Base-by-base conservation (phyloP, 2,888 invertebrate genomes). In the Drymonia ruficornis region DNA sequence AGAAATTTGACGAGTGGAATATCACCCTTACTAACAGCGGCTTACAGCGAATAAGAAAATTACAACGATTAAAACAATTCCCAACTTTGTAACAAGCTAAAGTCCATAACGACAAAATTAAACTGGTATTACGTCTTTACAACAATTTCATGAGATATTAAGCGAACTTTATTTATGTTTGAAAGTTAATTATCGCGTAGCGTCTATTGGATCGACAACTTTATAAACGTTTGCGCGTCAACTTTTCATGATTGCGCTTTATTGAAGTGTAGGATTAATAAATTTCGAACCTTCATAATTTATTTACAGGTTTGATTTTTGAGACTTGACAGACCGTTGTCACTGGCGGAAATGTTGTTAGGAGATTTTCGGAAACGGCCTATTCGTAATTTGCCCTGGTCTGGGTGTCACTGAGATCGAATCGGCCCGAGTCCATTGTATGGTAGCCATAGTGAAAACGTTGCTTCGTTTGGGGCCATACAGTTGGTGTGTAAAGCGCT, bases 101-200 rank as follows among this genome's bases (percentile, higher is more conserved):
- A 47, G 34, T 34, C 34, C 47, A 18, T 28, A 47, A 34, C 16
- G 45, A 28, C 34, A 34, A 47, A 34, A 47, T 47, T 34, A 47
- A 31, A 47, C 34, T 18, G 16, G 31, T 18, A 34, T 47, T 47
- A 47, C 34, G 34, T 34, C 34, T 47, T 46, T 29, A 29, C 47
- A 47, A 47, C 47, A 34, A 47, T 31, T 34, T 34, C 34, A 1
- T 23, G 11, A 16, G 47, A 34, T 34, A 47, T 47, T 34, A 34
- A 47, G 15, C 18, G 12, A 47, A 47, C 16, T 28, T 47, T 47
- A 47, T 34, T 47, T 13, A 47, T 34, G 15, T 45, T 45, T 9
- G 13, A 43, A 43, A 43, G 43, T 43, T 43, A 43, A 19, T 43
- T 46, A 46, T 46, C 46, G 46, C 46, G 23, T n/a, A 18, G 42